These are phyloP conservation scores for Takifugu ocellatus DNA, from an alignment of 2,797 vertebrate species.

Conservation along the genomic window DNA sequence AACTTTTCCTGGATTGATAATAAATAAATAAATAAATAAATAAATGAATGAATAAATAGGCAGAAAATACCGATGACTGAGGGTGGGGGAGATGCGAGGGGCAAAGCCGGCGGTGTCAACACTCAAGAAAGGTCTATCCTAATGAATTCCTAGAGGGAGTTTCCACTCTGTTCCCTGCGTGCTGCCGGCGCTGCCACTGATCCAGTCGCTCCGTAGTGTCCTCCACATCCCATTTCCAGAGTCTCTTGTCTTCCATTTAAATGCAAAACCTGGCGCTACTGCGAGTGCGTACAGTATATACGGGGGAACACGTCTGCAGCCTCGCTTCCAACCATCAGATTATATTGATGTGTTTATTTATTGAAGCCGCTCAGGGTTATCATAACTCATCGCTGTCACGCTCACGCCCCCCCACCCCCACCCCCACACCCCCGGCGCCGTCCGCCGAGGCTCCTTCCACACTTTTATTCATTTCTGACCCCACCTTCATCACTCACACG, in stretches of 20 bases:
- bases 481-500: slow-evolving; percentile 53
- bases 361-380: slow-evolving; percentile 42
- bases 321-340: slow-evolving; percentile 28
- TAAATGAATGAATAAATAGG: too few species aligned
- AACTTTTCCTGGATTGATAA: too few species aligned
- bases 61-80: slow-evolving; percentile 34
- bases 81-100: slow-evolving; percentile 47
- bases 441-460: slow-evolving; percentile 11
- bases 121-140: slow-evolving; percentile 54
- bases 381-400: slow-evolving; percentile 39
- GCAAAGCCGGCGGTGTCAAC: slow-evolving; percentile 56
- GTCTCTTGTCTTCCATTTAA: slow-evolving; percentile 44
- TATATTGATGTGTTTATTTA: slow-evolving; percentile 53
- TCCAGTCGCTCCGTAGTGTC: slow-evolving; percentile 23
- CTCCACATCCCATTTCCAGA: slow-evolving; percentile 30
- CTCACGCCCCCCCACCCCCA: slow-evolving; percentile 1
- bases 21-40: too few species aligned
- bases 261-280: slow-evolving; percentile 45
- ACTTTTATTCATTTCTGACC: slow-evolving; percentile 12
- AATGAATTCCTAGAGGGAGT: slow-evolving; percentile 62
- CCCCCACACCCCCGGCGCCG: neutral
- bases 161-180: slow-evolving; percentile 35
- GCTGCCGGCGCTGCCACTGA: slow-evolving; percentile 28
- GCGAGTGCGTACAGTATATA: slow-evolving; percentile 12
- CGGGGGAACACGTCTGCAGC: neutral